Conservation (phyloP, 2,113 vertebrate genomes). For the Aphyosemion australe region DNA sequence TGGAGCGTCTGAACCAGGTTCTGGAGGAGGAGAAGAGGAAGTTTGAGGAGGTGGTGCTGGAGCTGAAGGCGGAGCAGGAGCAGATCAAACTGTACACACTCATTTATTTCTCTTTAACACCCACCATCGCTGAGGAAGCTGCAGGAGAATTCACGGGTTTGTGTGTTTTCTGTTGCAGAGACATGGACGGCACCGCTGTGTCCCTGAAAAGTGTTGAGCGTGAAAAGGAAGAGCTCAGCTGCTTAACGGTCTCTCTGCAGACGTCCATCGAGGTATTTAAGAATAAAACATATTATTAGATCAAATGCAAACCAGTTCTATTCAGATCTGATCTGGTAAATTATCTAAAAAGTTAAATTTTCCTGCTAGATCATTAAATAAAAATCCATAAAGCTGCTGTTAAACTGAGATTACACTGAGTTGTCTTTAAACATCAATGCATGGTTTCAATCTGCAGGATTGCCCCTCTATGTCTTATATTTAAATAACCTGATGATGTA, state of each 20-base stretch:
- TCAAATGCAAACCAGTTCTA: no score
- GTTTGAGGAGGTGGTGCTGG: slow-evolving; percentile 94
- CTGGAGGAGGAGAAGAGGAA: slow-evolving; percentile 93
- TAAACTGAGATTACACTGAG: no score
- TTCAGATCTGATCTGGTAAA: no score
- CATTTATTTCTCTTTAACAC: fast-evolving
- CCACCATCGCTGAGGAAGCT: fast-evolving
- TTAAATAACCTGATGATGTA: no score
- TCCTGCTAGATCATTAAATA: no score
- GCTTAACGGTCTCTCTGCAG: slow-evolving; percentile 86
- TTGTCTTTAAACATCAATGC: no score
- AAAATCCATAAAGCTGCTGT: no score
- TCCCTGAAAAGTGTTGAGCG: slow-evolving; percentile 90
- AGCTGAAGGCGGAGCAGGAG: slow-evolving; percentile 91
- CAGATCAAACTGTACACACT: slow-evolving; percentile 87
- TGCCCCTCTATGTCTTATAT: no score
- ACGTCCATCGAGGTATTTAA: slow-evolving; percentile 87
- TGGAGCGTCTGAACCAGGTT: slow-evolving; percentile 91
- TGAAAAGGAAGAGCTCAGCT: slow-evolving; percentile 89
- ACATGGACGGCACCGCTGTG: slow-evolving; percentile 88
- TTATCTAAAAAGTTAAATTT: no score
- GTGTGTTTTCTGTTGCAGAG: slow-evolving; percentile 71
- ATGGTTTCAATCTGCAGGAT: no score
- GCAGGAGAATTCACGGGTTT: neutral
- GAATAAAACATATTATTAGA: neutral